A percentile compares a stretch with the other conserved stretches of the same genome.
These are phyloP conservation scores for Myotis daubentonii DNA, from an alignment of 2,797 vertebrate genomes.

Conservation along the genomic window DNA sequence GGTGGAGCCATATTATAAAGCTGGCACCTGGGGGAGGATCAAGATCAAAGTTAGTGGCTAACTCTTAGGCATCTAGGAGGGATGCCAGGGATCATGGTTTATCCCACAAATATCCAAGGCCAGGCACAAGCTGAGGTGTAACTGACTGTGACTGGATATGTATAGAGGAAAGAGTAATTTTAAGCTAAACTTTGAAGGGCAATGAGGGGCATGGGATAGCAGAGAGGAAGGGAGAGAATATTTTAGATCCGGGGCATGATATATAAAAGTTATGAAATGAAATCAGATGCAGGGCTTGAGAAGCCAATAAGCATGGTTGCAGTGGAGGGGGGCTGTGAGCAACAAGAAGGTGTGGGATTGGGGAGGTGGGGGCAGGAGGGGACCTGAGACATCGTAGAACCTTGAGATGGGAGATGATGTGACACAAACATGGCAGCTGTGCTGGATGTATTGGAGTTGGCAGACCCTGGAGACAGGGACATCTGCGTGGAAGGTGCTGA, in stretches of 20 bases:
- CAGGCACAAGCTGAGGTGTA: background rate
- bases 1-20: background rate
- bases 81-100: background rate
- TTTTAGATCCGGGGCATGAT: background rate
- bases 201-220: background rate
- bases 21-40: background rate
- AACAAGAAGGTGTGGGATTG: background rate
- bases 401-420: background rate
- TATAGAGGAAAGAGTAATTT: background rate
- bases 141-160: background rate
- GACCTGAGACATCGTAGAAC: background rate
- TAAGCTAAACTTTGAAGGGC: background rate
- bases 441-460: background rate
- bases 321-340: background rate
- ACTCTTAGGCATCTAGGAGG: background rate
- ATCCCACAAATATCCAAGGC: background rate
- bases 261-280: background rate
- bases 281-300: background rate
- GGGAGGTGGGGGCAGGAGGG: background rate
- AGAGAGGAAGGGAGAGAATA: background rate
- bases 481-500: slow-evolving; percentile 30
- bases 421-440: background rate
- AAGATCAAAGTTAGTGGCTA: background rate
- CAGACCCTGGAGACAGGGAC: slow-evolving; percentile 46
- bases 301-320: background rate